Conservation (phyloP, 2,797 vertebrate genomes). For the Protonibea diacanthus region DNA sequence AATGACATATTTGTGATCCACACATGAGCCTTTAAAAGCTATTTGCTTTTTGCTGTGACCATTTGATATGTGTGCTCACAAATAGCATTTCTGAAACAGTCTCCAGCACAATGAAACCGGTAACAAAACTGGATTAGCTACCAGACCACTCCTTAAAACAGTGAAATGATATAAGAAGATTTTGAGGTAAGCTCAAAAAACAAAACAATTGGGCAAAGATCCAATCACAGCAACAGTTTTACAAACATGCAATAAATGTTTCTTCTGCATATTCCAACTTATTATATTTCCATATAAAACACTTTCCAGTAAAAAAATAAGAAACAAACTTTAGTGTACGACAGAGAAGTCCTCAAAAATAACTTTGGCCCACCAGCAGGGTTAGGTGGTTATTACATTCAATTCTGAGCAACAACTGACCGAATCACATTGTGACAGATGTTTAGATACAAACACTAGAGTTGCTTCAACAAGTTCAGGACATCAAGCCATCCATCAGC, state of each 20-base stretch:
- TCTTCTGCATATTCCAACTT: background rate
- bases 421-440: background rate
- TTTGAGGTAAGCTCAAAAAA: background rate
- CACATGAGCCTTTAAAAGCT: too few relatives aligned
- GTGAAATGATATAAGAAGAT: background rate
- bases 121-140: background rate
- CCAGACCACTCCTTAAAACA: background rate
- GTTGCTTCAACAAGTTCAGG: background rate
- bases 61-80: background rate
- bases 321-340: background rate
- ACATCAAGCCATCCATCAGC: background rate
- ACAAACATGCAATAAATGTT: background rate
- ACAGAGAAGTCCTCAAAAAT: background rate
- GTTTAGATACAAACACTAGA: background rate
- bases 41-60: background rate
- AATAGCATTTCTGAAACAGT: background rate
- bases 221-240: slow-evolving; percentile 6
- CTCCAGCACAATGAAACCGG: background rate
- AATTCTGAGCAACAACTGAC: background rate
- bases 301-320: slow-evolving; percentile 4
- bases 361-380: slow-evolving; percentile 34
- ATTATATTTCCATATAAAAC: background rate
- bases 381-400: background rate
- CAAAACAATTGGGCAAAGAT: background rate
- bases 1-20: background rate